Evolutionary conservation across 1,140 invertebrate species (phyloP), one percentile per base, ranked within the genome.

Genomic region (Formica selysi): DNA sequence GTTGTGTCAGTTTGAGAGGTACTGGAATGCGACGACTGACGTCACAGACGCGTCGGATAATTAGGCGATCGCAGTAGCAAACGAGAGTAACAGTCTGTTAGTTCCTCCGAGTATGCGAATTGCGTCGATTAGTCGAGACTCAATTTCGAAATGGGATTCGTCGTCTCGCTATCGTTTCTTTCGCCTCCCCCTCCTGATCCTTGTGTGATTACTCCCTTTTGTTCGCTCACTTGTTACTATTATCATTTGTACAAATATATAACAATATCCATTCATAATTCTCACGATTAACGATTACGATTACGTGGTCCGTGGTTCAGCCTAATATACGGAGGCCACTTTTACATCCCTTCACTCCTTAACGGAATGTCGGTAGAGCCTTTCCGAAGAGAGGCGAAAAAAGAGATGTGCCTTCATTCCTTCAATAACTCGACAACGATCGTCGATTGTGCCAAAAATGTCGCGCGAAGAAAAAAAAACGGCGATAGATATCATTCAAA

Each of bases 21-120:
- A 76, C 70, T 76, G 86, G 88, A 90, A 90, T 90, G 62, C 68
- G 89, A 87, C 68, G 89, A 81, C 80, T 90, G 76, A 78, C 38
- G 64, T 76, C 68, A 76, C 57, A 48, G 70, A 65, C 48, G 71
- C 44, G 64, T n/a, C 71, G 85, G 57, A 85, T 87, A 76, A 67
- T 26, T 54, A 51, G 38, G 67, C 65, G 70, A 86, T 62, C 62
- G 65, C 36, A 51, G 51, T 64, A 38, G 36, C 36, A 80, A 81
- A 16, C 36, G 22, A 26, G 54, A 48, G 16, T 73, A 73, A 81
- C 41, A 81, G 29, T 65, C 44, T 19, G 44, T 81, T 59, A 71
- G 70, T 67, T 90, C 41, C 29, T 73, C 19, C 44, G 51, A 36
- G 16, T 44, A 54, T 62, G 79, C 79, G 68, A 61, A 73, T 44